Conservation (phyloP, 1,140 invertebrate species). For the Pteromalus puparum region DNA sequence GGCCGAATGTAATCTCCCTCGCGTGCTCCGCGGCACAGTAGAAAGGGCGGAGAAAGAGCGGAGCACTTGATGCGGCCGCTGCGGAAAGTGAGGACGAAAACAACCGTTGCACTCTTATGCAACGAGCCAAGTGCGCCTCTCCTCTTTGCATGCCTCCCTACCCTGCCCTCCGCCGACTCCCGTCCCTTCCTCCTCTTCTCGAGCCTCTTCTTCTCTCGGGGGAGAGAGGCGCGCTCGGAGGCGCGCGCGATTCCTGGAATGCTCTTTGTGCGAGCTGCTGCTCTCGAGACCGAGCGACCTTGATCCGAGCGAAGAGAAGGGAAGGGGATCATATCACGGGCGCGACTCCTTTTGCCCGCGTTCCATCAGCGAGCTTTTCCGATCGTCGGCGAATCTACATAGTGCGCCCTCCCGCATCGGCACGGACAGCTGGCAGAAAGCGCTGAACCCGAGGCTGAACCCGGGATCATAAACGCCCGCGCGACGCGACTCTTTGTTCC, state of each 20-base stretch:
- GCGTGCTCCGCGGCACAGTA: neutral
- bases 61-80: slow-evolving; percentile 10
- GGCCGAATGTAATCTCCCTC: neutral
- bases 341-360: neutral
- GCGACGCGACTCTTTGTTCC: slow-evolving; percentile 58
- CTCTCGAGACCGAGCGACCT: slow-evolving; percentile 61
- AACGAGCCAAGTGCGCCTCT: slow-evolving; percentile 23
- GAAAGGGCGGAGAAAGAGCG: neutral
- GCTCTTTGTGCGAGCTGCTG: slow-evolving; percentile 67
- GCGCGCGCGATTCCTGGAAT: slow-evolving; percentile 67
- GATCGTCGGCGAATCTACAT: neutral
- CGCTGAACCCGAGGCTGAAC: slow-evolving; percentile 39
- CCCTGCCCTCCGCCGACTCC: slow-evolving; percentile 38
- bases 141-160: neutral
- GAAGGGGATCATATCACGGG: slow-evolving; percentile 54
- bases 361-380: neutral
- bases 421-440: slow-evolving; percentile 9
- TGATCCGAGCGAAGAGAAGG: slow-evolving; percentile 59
- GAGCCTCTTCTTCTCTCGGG: no score
- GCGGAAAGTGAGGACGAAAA: slow-evolving; percentile 47
- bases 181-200: slow-evolving; percentile 22
- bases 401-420: neutral
- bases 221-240: slow-evolving; percentile 44
- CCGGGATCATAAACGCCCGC: slow-evolving; percentile 59
- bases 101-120: slow-evolving; percentile 52